phyloP scores from a whole-genome alignment of 1,140 invertebrate species.

The Diorhabda sublineata region DNA sequence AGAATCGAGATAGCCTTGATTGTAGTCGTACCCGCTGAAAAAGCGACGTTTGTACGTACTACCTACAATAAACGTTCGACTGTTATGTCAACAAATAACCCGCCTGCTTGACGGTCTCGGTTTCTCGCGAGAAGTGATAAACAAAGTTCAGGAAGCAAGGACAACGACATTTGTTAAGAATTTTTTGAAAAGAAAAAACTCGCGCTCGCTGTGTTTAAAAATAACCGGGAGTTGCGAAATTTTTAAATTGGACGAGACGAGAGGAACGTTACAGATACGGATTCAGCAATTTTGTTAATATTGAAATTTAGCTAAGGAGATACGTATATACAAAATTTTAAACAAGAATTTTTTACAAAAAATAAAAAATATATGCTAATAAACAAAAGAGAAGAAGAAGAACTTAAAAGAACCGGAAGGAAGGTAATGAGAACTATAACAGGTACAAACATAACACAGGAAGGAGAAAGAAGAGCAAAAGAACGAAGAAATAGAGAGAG shows the following conservation, averaged over 20 bases:
- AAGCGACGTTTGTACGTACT: background rate
- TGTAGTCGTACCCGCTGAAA: background rate
- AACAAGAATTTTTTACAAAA: too few relatives aligned
- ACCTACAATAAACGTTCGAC: background rate
- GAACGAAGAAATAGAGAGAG: too few relatives aligned
- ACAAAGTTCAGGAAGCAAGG: constrained; percentile 1
- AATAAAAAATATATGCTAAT: too few relatives aligned
- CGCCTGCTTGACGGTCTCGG: background rate
- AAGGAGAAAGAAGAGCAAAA: too few relatives aligned
- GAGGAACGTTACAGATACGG: too few relatives aligned
- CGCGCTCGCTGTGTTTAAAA: background rate
- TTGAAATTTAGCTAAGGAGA: too few relatives aligned
- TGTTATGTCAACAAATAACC: background rate
- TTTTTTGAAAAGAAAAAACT: background rate
- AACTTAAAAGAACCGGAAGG: too few relatives aligned
- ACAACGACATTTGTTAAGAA: background rate
- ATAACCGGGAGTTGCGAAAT: background rate
- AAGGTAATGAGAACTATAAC: too few relatives aligned
- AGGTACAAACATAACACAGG: too few relatives aligned
- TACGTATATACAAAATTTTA: too few relatives aligned
- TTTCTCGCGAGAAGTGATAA: background rate
- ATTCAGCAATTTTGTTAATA: too few relatives aligned
- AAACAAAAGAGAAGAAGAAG: too few relatives aligned
- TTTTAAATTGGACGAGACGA: background rate
- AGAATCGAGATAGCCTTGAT: background rate